phyloP scores from a whole-genome alignment of 1,140 invertebrate species.

The Bacillus rossius region DNA sequence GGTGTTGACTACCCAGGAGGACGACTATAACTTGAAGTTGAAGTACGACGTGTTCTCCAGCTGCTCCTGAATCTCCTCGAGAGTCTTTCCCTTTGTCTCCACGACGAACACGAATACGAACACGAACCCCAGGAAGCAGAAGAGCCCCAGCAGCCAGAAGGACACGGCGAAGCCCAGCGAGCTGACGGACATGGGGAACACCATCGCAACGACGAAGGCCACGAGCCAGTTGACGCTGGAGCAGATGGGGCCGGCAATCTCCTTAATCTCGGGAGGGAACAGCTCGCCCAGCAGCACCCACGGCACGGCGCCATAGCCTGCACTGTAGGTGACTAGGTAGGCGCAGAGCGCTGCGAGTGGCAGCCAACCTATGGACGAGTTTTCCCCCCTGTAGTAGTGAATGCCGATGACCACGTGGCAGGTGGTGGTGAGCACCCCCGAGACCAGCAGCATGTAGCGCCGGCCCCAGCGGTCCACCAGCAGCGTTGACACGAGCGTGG shows the following conservation, averaged over 20 bases:
- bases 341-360: too few species aligned
- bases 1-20: too few species aligned
- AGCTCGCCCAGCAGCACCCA: conserved; percentile 64
- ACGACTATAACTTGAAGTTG: too few species aligned
- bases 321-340: conserved; percentile 45
- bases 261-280: conserved; percentile 57
- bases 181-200: too few species aligned
- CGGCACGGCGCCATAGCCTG: conserved; percentile 67
- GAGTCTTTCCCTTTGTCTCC: conserved; percentile 28
- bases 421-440: too few species aligned
- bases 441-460: too few species aligned
- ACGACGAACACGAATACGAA: conserved; percentile 38
- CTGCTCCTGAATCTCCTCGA: too few species aligned
- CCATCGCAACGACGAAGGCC: too few species aligned
- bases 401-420: conserved; percentile 22
- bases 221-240: conserved; percentile 44
- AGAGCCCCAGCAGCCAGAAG: too few species aligned
- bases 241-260: conserved; percentile 46
- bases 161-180: too few species aligned
- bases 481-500: conserved; percentile 42
- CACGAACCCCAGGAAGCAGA: too few species aligned
- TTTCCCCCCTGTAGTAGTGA: conserved; percentile 28
- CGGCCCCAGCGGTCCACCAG: conserved; percentile 25
- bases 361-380: conserved; percentile 26
- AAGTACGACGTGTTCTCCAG: too few species aligned